Evolutionary conservation across 2,113 vertebrate genomes (phyloP).

Genomic region (Pterocles burchelli): DNA sequence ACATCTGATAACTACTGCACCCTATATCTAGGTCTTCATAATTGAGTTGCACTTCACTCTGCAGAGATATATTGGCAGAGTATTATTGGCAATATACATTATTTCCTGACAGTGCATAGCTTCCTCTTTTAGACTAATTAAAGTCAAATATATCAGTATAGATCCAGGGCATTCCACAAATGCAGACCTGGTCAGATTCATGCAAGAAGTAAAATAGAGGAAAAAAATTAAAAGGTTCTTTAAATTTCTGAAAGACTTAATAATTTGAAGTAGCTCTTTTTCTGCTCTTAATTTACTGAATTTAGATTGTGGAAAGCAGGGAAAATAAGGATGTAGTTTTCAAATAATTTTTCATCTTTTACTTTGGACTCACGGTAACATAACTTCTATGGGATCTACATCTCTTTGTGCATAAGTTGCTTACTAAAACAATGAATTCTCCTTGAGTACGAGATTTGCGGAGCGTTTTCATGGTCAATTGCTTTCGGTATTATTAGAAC

Average conservation of each 20-base stretch:
- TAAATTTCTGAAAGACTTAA: neutral
- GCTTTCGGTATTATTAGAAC: constrained; percentile 16
- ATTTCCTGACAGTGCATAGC: neutral
- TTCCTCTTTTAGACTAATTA: neutral
- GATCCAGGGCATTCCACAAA: neutral
- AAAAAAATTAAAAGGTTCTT: neutral
- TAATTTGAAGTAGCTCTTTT: neutral
- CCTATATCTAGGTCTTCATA: neutral
- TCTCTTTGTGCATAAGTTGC: neutral
- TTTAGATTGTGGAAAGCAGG: neutral
- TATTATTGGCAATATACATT: neutral
- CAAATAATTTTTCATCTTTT: neutral
- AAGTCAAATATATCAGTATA: neutral
- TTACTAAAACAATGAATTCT: constrained; percentile 22
- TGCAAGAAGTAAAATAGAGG: neutral
- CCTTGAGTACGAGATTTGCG: neutral
- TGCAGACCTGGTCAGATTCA: neutral
- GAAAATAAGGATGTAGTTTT: neutral
- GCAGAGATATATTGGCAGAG: neutral
- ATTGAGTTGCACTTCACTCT: neutral
- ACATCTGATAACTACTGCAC: neutral
- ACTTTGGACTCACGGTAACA: neutral
- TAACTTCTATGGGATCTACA: neutral
- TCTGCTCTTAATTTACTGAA: neutral
- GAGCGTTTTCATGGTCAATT: constrained; percentile 46